Evolutionary conservation across 92 coral and sea anemone genomes (phyloP).

Genomic region (Phenganax stokvisi): DNA sequence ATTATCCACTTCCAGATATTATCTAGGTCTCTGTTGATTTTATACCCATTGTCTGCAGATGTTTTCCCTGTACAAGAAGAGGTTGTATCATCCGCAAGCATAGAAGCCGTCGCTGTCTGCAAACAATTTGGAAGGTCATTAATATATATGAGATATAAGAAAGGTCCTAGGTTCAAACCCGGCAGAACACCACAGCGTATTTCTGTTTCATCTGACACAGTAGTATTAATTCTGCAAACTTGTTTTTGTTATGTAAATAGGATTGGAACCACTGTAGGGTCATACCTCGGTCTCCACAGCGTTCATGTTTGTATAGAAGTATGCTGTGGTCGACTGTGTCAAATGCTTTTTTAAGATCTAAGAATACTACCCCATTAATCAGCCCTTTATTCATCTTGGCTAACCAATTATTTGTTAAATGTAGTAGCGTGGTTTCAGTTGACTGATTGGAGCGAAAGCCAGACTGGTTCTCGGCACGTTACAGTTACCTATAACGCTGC

Average conservation of each 20-base stretch:
- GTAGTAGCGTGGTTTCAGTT: not conserved
- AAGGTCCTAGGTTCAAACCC: not conserved
- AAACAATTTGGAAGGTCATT: not conserved
- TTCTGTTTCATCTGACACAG: not conserved
- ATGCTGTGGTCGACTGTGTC: no score
- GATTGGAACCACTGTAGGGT: no score
- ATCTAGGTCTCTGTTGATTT: not conserved
- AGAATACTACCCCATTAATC: not conserved
- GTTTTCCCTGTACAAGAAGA: not conserved
- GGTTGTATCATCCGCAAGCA: not conserved
- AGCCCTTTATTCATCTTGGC: not conserved
- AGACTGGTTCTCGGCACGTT: not conserved
- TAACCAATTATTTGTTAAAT: not conserved
- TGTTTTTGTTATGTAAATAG: not conserved
- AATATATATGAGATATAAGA: not conserved
- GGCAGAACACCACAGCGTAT: not conserved
- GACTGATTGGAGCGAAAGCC: not conserved
- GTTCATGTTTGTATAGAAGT: no score
- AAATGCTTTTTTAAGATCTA: not conserved
- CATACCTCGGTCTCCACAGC: no score
- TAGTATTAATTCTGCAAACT: not conserved
- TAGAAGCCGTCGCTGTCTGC: not conserved
- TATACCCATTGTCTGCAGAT: not conserved
- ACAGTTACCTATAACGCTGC: not conserved
- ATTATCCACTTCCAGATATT: no score